Evolutionary conservation across 2,797 vertebrate genomes (phyloP), one percentile per base, ranked within the genome.

Genomic region (Coranthus polyacanthus): DNA sequence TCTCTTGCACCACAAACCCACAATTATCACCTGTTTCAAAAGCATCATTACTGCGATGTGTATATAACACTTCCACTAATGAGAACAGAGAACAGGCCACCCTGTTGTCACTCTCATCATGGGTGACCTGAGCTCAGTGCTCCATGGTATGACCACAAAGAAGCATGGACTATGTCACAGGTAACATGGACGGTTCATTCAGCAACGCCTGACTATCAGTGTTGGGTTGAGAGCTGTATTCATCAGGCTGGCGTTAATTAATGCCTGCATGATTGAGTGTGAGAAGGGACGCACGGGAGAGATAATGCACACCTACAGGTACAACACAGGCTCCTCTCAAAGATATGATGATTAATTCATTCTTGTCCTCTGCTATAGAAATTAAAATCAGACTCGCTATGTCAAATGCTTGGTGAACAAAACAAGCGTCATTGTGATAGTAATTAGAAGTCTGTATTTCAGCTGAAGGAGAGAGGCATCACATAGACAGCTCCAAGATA

Each of bases 251-350:
- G 58, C 46, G 58, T 82, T 92, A 91, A 93, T 92, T 92, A 90
- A 90, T 77, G 84, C 71, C 84, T 80, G 73, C 80, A 60, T 88
- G 87, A 92, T 82, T 91, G 84, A 93, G 87, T 68, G 72, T 50
- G 29, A 66, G 66, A 68, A 62, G 81, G 78, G 75, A 82, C 67
- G 44, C 57, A 37, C 41, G 62, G 77, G 82, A 90, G 85, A 78
- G 81, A 90, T 88, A 91, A 91, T 84, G 71, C 79, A 70, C 81
- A 87, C 81, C 81, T 90, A 88, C 87, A 85, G 82, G 79, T 90
- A 87, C 79, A 55, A 82, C 38, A 36, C 66, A 12, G 61, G 72
- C 85, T 75, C 68, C 76, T 49, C 75, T 88, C 79, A 70, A 73
- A 84, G 84, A 88, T 88, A 75, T 71, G 68, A 78, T 85, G 81